Base-by-base conservation (phyloP, 92 coral and sea anemone genomes). In the Parazoanthus swiftii region DNA sequence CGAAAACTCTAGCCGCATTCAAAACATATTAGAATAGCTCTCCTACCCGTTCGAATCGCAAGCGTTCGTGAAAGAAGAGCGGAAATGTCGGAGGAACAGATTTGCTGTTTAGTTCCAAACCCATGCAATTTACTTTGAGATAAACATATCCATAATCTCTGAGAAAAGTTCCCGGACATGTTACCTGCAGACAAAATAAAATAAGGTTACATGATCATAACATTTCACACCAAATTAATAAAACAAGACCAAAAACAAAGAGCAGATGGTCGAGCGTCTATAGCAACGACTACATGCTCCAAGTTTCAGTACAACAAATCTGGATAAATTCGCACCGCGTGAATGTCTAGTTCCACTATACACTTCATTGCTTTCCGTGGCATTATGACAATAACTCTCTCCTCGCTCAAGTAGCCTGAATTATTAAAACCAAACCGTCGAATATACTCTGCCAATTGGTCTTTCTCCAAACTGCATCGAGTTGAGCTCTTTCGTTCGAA, bases 281-380 rank as follows among this genome's bases (percentile, higher is more conserved):
- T 97, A 97, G 99, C 99, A 97, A 97, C 99, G 85, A 85, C 65
- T 35, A 38, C 76, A 54, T 44, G 77, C 46, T 56, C 26, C 15
- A 33, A n/a, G 81, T 37, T 70, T 86, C 82, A 72, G 79, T 84
- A 74, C 83, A 88, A 74, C 76, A 78, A 75, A 68, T 18, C 89
- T 38, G 26, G 18, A 16, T n/a, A 85, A 74, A 9, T 86, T 6
- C 97, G 91, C 85, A 97, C 99, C 88, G 97, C 93, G 71, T 97
- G 99, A 39, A 95, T 91, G 81, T 97, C 99, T 80, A 97, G 18
- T 65, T 97, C 99, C n/a, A 97, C 99, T 23, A 97, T 91, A 63
- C 96, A 97, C 89, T 97, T 97, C 99, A 97, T 97, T 51, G 99
- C 99, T 89, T 97, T 97, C 50, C 97, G 98, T 74, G 99, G 99